Evolutionary conservation across 1,140 invertebrate species (phyloP), one percentile per base, ranked within the genome.

Genomic region (Lepidostoma basale): DNA sequence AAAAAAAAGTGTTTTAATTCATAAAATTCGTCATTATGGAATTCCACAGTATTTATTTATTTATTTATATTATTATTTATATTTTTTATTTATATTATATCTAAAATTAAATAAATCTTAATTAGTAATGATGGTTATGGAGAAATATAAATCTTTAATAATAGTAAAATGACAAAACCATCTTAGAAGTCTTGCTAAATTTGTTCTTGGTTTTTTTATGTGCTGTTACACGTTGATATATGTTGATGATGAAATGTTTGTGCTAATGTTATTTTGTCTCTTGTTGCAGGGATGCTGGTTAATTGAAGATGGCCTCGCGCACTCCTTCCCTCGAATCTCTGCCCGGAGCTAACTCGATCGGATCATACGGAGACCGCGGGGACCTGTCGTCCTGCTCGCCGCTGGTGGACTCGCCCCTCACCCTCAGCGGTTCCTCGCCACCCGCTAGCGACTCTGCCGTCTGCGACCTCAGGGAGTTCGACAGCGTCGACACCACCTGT

Each of bases 241-340:
- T 18, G 23, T 26, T 33, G 30, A 33, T 5, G 30, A 33, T 54
- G 49, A 22, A 6, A 54, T 54, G 20, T 26, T 62, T 28, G 12
- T 52, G 23, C 28, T 59, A 25, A 59, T 25, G 18, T 67, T 56
- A 54, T 45, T 28, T 62, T 73, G 72, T 75, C 59, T 76, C 16
- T 82, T 76, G 76, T 82, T 83, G 12, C 81, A 83, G 82, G 82
- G 82, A 83, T 83, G 81, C 80, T 78, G 81, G 81, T 81, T 80
- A 81, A 80, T 79, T 83, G 82, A 83, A 83, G 81, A 83, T 83
- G 82, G 82, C 82, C 80, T 83, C 82, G 79, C 81, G 82, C 80
- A 94, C 93, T 85, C 92, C 92, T 79, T 95, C 93, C 82, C 85
- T 94, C 85, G 92, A 95, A 87, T 94, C 92, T 84, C 85, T 92